Conservation (phyloP, 1,140 invertebrate species). For the Chionoecetes opilio region DNA sequence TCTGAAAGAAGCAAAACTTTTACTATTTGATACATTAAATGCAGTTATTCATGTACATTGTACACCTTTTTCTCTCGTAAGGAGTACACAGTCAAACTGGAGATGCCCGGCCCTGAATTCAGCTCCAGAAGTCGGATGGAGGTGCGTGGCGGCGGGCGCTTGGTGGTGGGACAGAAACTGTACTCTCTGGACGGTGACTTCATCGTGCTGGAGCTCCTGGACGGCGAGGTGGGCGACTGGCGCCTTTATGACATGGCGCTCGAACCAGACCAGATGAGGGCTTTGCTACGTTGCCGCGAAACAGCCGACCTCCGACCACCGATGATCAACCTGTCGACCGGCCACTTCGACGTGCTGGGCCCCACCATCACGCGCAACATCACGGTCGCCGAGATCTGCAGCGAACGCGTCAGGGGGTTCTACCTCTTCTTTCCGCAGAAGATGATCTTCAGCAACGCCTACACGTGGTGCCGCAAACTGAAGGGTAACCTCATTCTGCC, state of each 20-base stretch:
- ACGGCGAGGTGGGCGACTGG: conserved; percentile 63
- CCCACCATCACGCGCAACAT: background rate
- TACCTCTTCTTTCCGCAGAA: conserved; percentile 65
- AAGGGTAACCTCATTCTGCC: conserved; percentile 63
- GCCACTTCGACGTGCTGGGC: conserved; percentile 3
- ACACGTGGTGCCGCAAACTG: conserved; percentile 69
- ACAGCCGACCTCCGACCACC: background rate
- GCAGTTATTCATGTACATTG: background rate
- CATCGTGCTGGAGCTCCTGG: conserved; percentile 54
- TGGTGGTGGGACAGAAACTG: conserved; percentile 72
- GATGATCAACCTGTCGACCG: background rate
- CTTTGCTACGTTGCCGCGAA: conserved; percentile 36
- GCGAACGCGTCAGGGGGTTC: conserved; percentile 34
- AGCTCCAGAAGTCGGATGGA: background rate
- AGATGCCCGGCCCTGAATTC: background rate
- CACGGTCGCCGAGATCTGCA: conserved; percentile 10
- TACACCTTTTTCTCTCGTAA: background rate
- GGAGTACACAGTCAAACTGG: conserved; percentile 40
- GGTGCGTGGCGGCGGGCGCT: conserved; percentile 38
- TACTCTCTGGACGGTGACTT: conserved; percentile 57
- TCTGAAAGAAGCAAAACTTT: no score
- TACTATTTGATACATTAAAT: no score
- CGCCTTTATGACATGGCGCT: conserved; percentile 53
- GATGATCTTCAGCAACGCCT: conserved; percentile 45
- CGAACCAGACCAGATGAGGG: background rate